These are phyloP conservation scores for Octopus bimaculoides DNA, from an alignment of 1,140 invertebrate species.

Conservation along the genomic window DNA sequence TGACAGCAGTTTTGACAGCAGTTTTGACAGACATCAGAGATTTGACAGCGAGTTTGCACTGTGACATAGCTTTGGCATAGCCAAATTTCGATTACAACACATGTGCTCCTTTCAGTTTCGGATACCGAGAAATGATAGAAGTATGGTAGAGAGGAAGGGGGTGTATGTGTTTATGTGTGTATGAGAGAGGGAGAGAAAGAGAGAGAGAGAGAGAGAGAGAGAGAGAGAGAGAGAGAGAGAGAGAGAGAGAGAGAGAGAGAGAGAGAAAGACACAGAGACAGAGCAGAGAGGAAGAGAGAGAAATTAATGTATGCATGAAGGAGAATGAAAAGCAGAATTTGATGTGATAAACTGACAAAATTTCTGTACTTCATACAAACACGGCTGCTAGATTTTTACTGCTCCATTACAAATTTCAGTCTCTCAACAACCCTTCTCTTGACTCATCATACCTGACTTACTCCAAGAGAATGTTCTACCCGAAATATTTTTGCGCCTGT, in stretches of 20 bases:
- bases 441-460: too few relatives aligned
- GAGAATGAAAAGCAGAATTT: not conserved
- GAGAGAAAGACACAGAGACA: not conserved
- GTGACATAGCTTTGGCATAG: not conserved
- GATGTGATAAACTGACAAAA: not conserved
- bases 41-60: not conserved
- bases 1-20: not conserved
- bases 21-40: not conserved
- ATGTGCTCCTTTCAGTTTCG: not conserved
- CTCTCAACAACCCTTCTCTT: too few relatives aligned
- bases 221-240: not conserved
- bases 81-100: not conserved
- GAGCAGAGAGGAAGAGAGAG: not conserved
- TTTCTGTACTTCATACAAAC: too few relatives aligned
- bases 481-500: too few relatives aligned
- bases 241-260: not conserved
- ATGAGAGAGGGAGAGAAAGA: not conserved
- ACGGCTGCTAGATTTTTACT: too few relatives aligned
- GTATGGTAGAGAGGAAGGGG: not conserved
- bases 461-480: too few relatives aligned
- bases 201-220: not conserved
- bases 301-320: not conserved
- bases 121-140: not conserved
- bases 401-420: too few relatives aligned
- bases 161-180: not conserved